A percentile compares a stretch with the other conserved stretches of the same genome.
Evolutionary conservation across 2,113 vertebrate species (phyloP).

Genomic region (Pteropus alecto): DNA sequence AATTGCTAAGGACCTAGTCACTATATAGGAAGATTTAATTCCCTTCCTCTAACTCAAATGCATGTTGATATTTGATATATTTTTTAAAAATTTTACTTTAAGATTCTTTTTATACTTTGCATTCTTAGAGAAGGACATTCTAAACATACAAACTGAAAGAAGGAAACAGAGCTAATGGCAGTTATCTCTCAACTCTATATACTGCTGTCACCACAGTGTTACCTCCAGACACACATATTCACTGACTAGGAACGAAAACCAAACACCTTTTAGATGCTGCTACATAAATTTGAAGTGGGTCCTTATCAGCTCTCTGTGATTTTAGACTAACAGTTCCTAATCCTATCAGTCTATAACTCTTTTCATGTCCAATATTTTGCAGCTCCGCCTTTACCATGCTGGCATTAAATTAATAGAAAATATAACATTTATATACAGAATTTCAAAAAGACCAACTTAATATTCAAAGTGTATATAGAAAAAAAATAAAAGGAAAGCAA

Average conservation of each 20-base stretch:
- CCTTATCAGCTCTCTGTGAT: background rate
- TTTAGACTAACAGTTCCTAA: background rate
- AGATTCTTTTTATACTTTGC: background rate
- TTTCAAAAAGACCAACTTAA: background rate
- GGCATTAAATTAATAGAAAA: slow-evolving; percentile 5
- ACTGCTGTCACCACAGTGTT: background rate
- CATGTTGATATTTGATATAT: background rate
- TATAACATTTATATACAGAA: background rate
- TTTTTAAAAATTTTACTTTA: background rate
- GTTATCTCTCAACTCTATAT: background rate
- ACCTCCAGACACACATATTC: background rate
- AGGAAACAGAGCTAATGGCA: background rate
- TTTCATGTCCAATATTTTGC: background rate
- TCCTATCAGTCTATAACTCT: background rate
- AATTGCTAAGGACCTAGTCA: background rate
- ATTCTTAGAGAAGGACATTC: background rate
- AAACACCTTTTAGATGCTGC: background rate
- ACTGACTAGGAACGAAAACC: background rate
- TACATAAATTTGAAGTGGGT: background rate
- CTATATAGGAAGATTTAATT: background rate
- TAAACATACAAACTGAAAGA: background rate
- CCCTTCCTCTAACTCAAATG: background rate
- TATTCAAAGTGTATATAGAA: background rate
- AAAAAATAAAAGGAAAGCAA: slow-evolving; percentile 18
- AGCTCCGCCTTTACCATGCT: background rate